phyloP scores from a whole-genome alignment of 2,888 invertebrate genomes.

The Camptogramma bilineatum region DNA sequence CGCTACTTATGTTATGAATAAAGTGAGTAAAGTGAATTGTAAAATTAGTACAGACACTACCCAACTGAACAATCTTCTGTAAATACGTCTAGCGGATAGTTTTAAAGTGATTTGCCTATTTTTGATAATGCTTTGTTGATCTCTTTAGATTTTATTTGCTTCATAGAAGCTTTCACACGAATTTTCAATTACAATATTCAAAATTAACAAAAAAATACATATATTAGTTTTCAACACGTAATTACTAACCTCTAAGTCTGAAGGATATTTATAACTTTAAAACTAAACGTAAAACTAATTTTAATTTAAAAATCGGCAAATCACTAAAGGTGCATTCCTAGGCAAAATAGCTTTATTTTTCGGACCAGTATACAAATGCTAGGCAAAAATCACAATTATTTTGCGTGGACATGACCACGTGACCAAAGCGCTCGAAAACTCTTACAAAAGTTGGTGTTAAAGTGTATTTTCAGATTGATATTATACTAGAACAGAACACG shows the following conservation, averaged over 20 bases:
- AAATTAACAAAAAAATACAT: background rate
- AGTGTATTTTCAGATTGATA: no score
- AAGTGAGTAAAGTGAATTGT: background rate
- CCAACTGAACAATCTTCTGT: conserved; percentile 39
- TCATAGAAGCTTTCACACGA: conserved; percentile 40
- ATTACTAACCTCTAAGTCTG: no score
- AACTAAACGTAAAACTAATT: background rate
- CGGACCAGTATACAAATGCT: background rate
- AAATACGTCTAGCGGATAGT: conserved; percentile 38
- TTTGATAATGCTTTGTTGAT: conserved; percentile 59
- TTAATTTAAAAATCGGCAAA: conserved; percentile 64
- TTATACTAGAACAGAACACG: no score
- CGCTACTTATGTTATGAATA: no score
- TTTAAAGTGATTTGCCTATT: conserved; percentile 64
- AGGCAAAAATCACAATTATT: background rate
- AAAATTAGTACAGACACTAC: conserved; percentile 45
- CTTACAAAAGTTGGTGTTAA: no score
- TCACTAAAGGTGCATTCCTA: conserved; percentile 52
- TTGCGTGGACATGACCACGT: background rate
- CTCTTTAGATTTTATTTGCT: conserved; percentile 56
- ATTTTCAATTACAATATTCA: conserved; percentile 12
- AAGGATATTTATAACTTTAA: background rate
- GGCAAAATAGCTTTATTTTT: background rate
- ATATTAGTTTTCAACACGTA: background rate
- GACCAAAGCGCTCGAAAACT: no score